Conservation (phyloP, 2,113 vertebrate species). For the Pithys albifrons region DNA sequence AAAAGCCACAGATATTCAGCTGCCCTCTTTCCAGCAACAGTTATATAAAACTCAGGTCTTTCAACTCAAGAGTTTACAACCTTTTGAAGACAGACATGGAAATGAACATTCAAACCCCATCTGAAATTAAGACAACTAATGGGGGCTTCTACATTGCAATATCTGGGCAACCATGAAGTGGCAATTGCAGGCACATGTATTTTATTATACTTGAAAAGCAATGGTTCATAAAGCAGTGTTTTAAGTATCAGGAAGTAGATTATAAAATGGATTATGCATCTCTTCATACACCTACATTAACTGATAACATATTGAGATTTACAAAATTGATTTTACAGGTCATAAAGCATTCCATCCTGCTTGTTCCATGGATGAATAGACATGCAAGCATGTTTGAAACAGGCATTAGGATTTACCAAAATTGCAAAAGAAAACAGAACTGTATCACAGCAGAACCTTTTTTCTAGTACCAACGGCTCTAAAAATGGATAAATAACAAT, state of each 20-base stretch:
- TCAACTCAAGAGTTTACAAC: neutral
- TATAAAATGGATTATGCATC: neutral
- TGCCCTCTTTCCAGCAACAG: neutral
- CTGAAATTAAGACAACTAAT: neutral
- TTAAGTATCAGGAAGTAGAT: neutral
- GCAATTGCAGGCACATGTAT: neutral
- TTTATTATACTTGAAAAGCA: neutral
- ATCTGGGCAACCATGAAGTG: neutral
- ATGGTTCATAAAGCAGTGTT: neutral
- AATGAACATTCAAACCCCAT: neutral
- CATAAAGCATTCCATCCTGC: neutral
- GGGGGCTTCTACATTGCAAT: neutral
- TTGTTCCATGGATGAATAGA: neutral
- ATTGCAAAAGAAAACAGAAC: neutral
- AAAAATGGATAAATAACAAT: neutral
- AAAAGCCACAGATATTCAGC: fast-evolving
- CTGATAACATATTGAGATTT: neutral
- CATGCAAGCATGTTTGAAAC: neutral
- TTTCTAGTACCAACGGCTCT: neutral
- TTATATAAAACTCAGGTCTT: neutral
- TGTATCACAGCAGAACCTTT: neutral
- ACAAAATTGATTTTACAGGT: neutral
- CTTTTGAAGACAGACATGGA: neutral
- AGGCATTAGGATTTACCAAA: neutral
- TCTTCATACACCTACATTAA: neutral